Conservation (phyloP, 1,140 invertebrate genomes). For the Globodera rostochiensis region DNA sequence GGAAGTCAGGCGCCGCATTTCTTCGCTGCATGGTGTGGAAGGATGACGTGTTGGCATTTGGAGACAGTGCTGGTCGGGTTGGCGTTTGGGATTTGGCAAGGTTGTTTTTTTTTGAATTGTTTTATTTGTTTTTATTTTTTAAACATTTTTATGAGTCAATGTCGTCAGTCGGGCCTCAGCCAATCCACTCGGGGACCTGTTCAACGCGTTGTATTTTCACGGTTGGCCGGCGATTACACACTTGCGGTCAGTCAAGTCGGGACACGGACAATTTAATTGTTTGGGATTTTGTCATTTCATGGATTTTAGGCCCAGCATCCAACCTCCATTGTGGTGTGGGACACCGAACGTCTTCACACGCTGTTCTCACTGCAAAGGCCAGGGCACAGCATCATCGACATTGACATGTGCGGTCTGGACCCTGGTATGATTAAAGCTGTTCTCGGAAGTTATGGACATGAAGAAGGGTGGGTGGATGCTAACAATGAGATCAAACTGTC, state of each 20-base stretch:
- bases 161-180: constrained; percentile 46
- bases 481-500: too few species aligned
- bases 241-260: constrained; percentile 43
- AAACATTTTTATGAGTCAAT: constrained; percentile 30
- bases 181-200: constrained; percentile 43
- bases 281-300: not conserved
- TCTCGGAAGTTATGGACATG: not conserved
- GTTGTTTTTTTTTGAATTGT: not conserved
- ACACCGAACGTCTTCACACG: constrained; percentile 53
- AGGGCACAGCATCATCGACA: constrained; percentile 50
- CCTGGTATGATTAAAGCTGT: constrained; percentile 30
- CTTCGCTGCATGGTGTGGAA: constrained; percentile 64
- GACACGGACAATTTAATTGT: not conserved
- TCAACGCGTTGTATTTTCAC: constrained; percentile 48
- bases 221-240: constrained; percentile 58
- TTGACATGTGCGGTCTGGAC: constrained; percentile 60
- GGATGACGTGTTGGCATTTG: constrained; percentile 63
- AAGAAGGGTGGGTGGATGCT: not conserved
- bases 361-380: constrained; percentile 45
- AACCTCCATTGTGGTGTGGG: constrained; percentile 57
- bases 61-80: constrained; percentile 58
- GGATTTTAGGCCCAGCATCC: constrained; percentile 39
- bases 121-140: not conserved
- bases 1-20: constrained; percentile 54
- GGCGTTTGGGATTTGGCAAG: constrained; percentile 58